Evolutionary conservation across 1,140 invertebrate species (phyloP), one percentile per base, ranked within the genome.

Genomic region (Caenorhabditis latens): DNA sequence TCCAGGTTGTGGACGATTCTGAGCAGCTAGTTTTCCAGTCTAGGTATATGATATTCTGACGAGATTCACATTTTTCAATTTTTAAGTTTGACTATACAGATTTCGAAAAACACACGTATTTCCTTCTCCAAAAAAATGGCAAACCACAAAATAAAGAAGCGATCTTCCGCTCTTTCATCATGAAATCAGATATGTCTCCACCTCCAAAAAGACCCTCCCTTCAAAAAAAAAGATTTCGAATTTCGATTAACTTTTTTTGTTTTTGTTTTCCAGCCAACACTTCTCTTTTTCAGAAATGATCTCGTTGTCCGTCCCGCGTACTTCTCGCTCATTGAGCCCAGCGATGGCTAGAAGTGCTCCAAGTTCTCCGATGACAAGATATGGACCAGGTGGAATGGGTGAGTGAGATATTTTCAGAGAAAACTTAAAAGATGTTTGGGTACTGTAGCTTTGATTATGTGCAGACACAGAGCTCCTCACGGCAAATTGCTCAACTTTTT

Each of bases 211-310:
- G 65, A 48, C 42, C 42, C 13, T 53, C 46, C 11, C n/a, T 14
- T 24, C 46, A 6, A 13, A 79, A 50, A 42, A 43, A 43, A 42
- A 79, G 71, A 79, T 79, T 42, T 21, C n/a, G 32, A 79, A 48
- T 79, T 79, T 79, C 71, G 71, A 79, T 79, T 79, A 79, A 79
- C 71, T 79, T 79, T 79, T 50, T 13, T 79, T 79, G 9, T 79
- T 24, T 48, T 46, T 71, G 67, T 48, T 71, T 71, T 32, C 40
- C 63, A 61, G 58, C 21, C n/a, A 11, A 61, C 16, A 61, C 57
- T 24, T 24, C 6, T 9, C 0, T 32, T 9, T 79, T 79, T 53
- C 71, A 79, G 71, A 79, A 50, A 79, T 79, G 71, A 79, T 79
- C 71, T 79, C 71, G 19, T 79, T 79, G 71, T 79, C 71, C n/a